A percentile compares a stretch with the other conserved stretches of the same genome.
Evolutionary conservation across 2,113 vertebrate genomes (phyloP).

Genomic region (Tetraodon nigroviridis): DNA sequence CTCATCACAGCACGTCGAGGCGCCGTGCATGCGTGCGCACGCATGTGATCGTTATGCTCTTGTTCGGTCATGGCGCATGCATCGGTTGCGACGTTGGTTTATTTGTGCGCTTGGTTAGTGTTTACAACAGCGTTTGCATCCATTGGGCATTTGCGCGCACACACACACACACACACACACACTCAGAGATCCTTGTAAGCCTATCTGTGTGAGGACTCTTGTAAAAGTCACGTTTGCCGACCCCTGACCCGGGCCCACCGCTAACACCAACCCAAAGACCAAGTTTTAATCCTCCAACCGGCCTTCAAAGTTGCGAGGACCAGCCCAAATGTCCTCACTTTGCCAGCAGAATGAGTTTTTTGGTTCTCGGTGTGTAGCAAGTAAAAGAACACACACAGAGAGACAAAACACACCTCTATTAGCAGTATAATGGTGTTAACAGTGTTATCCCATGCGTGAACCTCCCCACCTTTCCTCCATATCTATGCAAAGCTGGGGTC

Average conservation of each 20-base stretch:
- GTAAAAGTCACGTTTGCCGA: too few species aligned
- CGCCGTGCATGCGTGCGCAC: conserved; percentile 8
- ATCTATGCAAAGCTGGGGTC: conserved; percentile 83
- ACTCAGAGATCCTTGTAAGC: conserved; percentile 15
- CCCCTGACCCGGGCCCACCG: too few species aligned
- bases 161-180: conserved; percentile 11
- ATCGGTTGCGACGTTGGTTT: conserved; percentile 52
- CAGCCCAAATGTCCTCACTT: too few species aligned
- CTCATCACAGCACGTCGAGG: conserved; percentile 48
- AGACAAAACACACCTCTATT: conserved; percentile 67
- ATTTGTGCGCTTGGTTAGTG: conserved; percentile 62
- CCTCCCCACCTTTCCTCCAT: conserved; percentile 73
- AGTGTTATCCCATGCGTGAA: conserved; percentile 71
- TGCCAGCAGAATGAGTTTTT: too few species aligned
- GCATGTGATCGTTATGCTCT: conserved; percentile 23
- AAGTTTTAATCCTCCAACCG: too few species aligned
- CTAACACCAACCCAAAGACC: too few species aligned
- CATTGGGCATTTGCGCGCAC: neutral
- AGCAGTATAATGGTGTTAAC: conserved; percentile 74
- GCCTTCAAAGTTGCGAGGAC: too few species aligned
- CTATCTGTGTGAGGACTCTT: conserved; percentile 19
- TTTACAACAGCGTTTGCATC: conserved; percentile 58
- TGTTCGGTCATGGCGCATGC: conserved; percentile 47
- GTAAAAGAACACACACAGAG: conserved; percentile 6
- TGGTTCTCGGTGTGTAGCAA: too few species aligned